Evolutionary conservation across 1,140 invertebrate genomes (phyloP).

Genomic region (Leptonema lineaticorne): DNA sequence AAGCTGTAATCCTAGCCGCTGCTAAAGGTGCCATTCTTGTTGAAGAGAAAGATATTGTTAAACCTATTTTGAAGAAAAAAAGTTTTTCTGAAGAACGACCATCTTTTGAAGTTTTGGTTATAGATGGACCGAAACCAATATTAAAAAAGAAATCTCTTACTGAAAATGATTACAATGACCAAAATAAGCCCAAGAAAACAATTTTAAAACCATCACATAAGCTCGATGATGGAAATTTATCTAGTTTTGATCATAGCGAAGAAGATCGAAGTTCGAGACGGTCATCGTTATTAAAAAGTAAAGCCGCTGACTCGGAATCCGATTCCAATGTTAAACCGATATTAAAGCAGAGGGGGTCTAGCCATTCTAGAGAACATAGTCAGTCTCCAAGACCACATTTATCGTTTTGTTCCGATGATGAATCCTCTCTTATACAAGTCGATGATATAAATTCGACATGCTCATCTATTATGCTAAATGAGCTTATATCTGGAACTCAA

Average conservation of each 20-base stretch:
- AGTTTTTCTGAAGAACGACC: conserved; percentile 62
- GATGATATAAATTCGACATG: conserved; percentile 49
- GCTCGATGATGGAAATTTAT: conserved; percentile 52
- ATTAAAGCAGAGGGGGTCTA: conserved; percentile 58
- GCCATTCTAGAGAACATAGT: conserved; percentile 57
- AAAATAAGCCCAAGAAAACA: conserved; percentile 68
- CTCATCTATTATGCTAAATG: too few relatives aligned
- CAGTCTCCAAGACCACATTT: conserved; percentile 58
- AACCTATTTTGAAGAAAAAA: conserved; percentile 81
- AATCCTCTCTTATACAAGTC: conserved; percentile 36
- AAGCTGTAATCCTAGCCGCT: conserved; percentile 67
- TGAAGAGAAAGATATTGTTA: conserved; percentile 63
- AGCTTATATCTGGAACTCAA: too few relatives aligned
- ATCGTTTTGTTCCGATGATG: conserved; percentile 58
- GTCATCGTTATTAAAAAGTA: conserved; percentile 51
- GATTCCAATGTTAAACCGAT: conserved; percentile 58
- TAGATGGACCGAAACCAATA: conserved; percentile 69
- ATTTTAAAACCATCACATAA: conserved; percentile 72
- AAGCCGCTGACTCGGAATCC: conserved; percentile 55
- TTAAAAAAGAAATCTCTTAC: conserved; percentile 81
- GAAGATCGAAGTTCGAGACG: conserved; percentile 55
- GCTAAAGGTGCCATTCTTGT: conserved; percentile 61
- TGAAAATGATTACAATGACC: conserved; percentile 74
- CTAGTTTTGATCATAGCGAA: conserved; percentile 57
- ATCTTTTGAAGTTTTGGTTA: conserved; percentile 47